A percentile compares a stretch with the other conserved stretches of the same genome.
These are phyloP conservation scores for Bemisia tabaci DNA, from an alignment of 1,140 invertebrate species.

Conservation along the genomic window DNA sequence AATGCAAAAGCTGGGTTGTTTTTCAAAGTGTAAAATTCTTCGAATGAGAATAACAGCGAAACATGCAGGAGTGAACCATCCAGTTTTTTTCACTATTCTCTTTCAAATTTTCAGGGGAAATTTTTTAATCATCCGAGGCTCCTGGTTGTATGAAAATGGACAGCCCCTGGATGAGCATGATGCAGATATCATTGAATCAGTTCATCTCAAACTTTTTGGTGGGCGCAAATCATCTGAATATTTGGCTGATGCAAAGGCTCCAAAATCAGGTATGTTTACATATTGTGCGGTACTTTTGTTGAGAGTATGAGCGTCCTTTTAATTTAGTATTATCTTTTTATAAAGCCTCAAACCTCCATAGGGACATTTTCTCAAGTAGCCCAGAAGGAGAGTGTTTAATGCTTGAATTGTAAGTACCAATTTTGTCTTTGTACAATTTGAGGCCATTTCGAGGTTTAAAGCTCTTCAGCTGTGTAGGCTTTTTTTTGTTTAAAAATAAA, in stretches of 20 bases:
- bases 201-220: slow-evolving; percentile 41
- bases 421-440: not conserved
- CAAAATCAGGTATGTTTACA: slow-evolving; percentile 19
- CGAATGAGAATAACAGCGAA: too few relatives aligned
- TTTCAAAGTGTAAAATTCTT: too few relatives aligned
- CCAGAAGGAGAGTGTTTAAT: not conserved
- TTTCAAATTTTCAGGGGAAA: slow-evolving; percentile 40
- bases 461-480: too few relatives aligned
- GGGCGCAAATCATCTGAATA: slow-evolving; percentile 29
- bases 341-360: too few relatives aligned
- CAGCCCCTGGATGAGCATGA: slow-evolving; percentile 46
- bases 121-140: slow-evolving; percentile 44
- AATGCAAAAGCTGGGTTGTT: too few relatives aligned
- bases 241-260: slow-evolving; percentile 19
- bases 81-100: too few relatives aligned
- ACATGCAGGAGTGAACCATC: too few relatives aligned
- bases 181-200: slow-evolving; percentile 44
- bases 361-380: not conserved
- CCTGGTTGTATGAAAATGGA: slow-evolving; percentile 58
- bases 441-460: too few relatives aligned
- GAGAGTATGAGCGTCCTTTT: too few relatives aligned
- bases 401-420: not conserved
- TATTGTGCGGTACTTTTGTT: not conserved
- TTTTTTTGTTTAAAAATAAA: too few relatives aligned
- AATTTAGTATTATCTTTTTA: too few relatives aligned